These are phyloP conservation scores for Hyposmocoma kahamanoa DNA, from an alignment of 1,140 invertebrate genomes.

Conservation along the genomic window DNA sequence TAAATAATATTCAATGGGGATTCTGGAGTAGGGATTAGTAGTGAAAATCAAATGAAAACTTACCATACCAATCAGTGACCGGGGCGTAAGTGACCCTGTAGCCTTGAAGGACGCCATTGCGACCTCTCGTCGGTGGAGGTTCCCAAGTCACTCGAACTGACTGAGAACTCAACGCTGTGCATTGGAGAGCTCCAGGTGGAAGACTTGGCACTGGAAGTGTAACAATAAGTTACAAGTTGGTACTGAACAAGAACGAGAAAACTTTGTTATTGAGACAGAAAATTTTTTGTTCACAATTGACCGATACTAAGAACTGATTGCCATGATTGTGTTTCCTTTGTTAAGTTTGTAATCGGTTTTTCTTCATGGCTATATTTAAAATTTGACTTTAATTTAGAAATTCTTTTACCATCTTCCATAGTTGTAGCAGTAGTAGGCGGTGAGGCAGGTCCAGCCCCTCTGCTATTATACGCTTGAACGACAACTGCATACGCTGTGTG, in stretches of 20 bases:
- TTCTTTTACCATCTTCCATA: slow-evolving; percentile 92
- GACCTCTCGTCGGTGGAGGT: slow-evolving; percentile 83
- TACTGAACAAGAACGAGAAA: too few relatives aligned
- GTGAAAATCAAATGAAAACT: too few relatives aligned
- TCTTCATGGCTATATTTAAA: too few relatives aligned
- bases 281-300: too few relatives aligned
- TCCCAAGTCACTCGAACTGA: slow-evolving; percentile 92
- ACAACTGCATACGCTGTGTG: slow-evolving; percentile 92
- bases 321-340: too few relatives aligned
- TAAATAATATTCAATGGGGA: too few relatives aligned
- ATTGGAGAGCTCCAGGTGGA: slow-evolving; percentile 85
- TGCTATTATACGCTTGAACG: slow-evolving; percentile 94
- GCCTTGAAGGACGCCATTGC: slow-evolving; percentile 91
- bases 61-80: slow-evolving; percentile 81
- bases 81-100: slow-evolving; percentile 89
- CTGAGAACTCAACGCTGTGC: slow-evolving; percentile 85
- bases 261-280: too few relatives aligned
- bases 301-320: too few relatives aligned
- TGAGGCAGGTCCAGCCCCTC: slow-evolving; percentile 91
- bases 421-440: slow-evolving; percentile 87
- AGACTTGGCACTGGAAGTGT: slow-evolving; percentile 81
- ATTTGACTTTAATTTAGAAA: too few relatives aligned
- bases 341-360: too few relatives aligned
- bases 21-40: too few relatives aligned
- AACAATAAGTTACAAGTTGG: too few relatives aligned